Percentiles rank a stretch among this genome's conserved stretches.
These are phyloP conservation scores for Brachyhypopomus occidentalis DNA, from an alignment of 2,113 vertebrate species.

Conservation along the genomic window DNA sequence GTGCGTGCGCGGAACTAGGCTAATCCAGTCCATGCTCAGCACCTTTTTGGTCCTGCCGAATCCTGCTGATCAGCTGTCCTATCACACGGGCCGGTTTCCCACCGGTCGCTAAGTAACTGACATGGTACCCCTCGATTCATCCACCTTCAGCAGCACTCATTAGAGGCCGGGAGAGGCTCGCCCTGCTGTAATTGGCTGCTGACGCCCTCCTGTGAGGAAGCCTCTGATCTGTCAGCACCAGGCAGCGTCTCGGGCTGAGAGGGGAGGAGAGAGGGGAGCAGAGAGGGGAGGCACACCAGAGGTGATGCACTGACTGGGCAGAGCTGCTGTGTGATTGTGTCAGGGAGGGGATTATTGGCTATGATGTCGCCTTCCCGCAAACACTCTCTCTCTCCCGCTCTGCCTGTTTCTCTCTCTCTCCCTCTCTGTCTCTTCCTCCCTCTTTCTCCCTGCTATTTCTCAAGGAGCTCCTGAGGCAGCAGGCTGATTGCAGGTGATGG, in stretches of 20 bases:
- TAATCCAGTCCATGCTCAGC: constrained; percentile 33
- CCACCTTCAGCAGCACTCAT: constrained; percentile 35
- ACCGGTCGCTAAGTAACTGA: constrained; percentile 25
- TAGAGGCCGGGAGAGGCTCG: constrained; percentile 41
- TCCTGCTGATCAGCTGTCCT: constrained; percentile 7
- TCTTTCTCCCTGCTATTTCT: constrained; percentile 24
- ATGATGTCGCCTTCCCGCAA: constrained; percentile 67
- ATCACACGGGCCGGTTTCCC: constrained; percentile 20
- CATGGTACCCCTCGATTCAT: constrained; percentile 34
- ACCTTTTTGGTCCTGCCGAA: constrained; percentile 37
- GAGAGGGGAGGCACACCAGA: constrained; percentile 10
- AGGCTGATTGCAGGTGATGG: constrained; percentile 56
- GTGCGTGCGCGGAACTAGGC: constrained; percentile 5
- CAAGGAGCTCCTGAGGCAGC: constrained; percentile 45
- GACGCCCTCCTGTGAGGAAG: constrained; percentile 35
- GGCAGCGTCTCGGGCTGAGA: constrained; percentile 22
- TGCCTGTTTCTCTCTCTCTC: constrained; percentile 30
- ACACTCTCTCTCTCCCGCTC: constrained; percentile 15
- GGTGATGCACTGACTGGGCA: constrained; percentile 52
- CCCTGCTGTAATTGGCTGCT: constrained; percentile 52
- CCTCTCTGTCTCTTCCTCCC: constrained; percentile 20
- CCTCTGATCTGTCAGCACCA: constrained; percentile 40
- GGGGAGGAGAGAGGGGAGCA: neutral
- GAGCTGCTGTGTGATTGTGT: constrained; percentile 53
- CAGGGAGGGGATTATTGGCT: constrained; percentile 67